These are phyloP conservation scores for Myotis daubentonii DNA, from an alignment of 2,797 vertebrate species.

Conservation along the genomic window DNA sequence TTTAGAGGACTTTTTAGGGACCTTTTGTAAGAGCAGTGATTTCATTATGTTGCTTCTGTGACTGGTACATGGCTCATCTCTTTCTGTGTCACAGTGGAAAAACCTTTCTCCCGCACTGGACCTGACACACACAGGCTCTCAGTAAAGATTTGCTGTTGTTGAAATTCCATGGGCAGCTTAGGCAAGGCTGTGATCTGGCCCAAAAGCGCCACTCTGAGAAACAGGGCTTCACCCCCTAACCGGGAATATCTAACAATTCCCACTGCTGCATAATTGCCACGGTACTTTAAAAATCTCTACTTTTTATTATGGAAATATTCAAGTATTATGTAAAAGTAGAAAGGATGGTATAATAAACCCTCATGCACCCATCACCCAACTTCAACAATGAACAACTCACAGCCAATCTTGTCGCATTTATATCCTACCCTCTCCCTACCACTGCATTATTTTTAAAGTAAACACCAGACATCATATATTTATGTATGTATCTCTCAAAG, in stretches of 20 bases:
- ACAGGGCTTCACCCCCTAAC: not conserved
- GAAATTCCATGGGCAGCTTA: not conserved
- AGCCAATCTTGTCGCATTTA: not conserved
- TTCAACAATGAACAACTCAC: not conserved
- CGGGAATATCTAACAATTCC: not conserved
- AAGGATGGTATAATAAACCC: not conserved
- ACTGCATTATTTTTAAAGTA: not conserved
- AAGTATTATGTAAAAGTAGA: not conserved
- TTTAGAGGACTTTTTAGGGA: not conserved
- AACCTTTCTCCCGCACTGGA: not conserved
- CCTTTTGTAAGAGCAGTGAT: not conserved
- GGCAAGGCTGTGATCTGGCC: not conserved
- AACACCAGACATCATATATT: not conserved
- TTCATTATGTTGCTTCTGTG: constrained; percentile 27
- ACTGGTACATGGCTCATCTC: not conserved
- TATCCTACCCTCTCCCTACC: too few species aligned
- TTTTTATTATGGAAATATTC: not conserved
- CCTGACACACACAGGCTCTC: not conserved
- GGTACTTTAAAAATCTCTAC: not conserved
- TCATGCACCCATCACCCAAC: not conserved
- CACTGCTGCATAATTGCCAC: not conserved
- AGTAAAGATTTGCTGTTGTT: not conserved
- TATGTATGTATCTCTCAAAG: not conserved
- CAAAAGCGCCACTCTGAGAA: not conserved
- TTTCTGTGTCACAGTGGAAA: not conserved